A percentile compares a stretch with the other conserved stretches of the same genome.
phyloP scores from a whole-genome alignment of 2,888 invertebrate species.

The Ornithoptera priamus region DNA sequence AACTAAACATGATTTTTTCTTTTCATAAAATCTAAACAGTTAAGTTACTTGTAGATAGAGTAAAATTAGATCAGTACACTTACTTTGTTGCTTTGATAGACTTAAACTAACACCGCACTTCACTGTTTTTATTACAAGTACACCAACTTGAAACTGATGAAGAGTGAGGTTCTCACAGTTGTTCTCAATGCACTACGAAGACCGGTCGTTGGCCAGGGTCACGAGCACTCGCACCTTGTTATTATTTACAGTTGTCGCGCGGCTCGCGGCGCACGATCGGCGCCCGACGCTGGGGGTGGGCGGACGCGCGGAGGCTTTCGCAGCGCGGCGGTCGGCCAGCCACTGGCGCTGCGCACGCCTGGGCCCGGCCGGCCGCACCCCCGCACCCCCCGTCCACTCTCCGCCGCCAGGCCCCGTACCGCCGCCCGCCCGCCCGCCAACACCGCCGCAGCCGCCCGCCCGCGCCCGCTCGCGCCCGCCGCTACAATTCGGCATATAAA shows the following conservation, averaged over 20 bases:
- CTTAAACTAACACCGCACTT: slow-evolving; percentile 43
- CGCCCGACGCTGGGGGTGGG: not conserved
- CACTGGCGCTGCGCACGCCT: not conserved
- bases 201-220: not conserved
- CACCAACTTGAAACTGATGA: not conserved
- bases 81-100: slow-evolving; percentile 28
- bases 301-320: not conserved
- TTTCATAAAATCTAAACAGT: too few relatives aligned
- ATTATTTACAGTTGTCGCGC: not conserved
- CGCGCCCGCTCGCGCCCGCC: slow-evolving; percentile 49
- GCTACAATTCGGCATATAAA: slow-evolving; percentile 65
- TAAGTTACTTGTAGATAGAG: too few relatives aligned
- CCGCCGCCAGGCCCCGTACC: slow-evolving; percentile 9
- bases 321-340: not conserved
- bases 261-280: too few relatives aligned
- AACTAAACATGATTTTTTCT: too few relatives aligned
- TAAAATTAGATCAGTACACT: slow-evolving; percentile 3
- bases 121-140: slow-evolving; percentile 40
- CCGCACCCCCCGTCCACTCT: too few relatives aligned
- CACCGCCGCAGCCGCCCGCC: slow-evolving; percentile 71
- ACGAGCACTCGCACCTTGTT: slow-evolving; percentile 24
- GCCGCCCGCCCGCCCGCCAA: slow-evolving; percentile 59
- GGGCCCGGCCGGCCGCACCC: not conserved
- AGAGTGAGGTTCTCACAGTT: not conserved
- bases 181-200: too few relatives aligned